Evolutionary conservation across 2,888 invertebrate genomes (phyloP).

Genomic region (Ctena decussata): DNA sequence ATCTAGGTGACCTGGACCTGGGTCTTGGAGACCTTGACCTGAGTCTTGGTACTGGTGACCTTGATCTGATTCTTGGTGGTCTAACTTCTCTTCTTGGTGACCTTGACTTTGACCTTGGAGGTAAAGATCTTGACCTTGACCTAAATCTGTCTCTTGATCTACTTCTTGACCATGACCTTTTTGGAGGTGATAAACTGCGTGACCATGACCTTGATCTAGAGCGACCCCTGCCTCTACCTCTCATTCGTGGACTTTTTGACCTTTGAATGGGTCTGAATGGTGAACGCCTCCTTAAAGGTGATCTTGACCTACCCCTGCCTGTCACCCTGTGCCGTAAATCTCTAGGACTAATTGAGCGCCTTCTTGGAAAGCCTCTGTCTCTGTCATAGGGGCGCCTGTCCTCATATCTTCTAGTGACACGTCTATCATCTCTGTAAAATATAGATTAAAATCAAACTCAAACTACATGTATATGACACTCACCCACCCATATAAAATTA

Average conservation of each 20-base stretch:
- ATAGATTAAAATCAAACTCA: too few relatives aligned
- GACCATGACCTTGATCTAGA: constrained; percentile 70
- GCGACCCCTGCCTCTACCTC: constrained; percentile 62
- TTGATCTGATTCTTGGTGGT: constrained; percentile 56
- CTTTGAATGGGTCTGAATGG: constrained; percentile 56
- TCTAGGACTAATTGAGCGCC: constrained; percentile 61
- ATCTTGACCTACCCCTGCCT: constrained; percentile 64
- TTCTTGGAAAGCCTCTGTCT: constrained; percentile 54
- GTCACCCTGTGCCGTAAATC: constrained; percentile 38
- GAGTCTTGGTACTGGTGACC: constrained; percentile 68
- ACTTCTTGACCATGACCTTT: constrained; percentile 49
- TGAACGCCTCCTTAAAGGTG: constrained; percentile 70
- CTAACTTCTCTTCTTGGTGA: constrained; percentile 60
- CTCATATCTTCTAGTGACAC: constrained; percentile 65
- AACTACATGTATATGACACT: too few relatives aligned
- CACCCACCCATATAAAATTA: too few relatives aligned
- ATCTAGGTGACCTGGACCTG: constrained; percentile 90
- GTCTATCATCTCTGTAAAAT: constrained; percentile 65
- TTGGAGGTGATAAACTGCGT: constrained; percentile 64
- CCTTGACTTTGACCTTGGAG: constrained; percentile 49
- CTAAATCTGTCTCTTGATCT: constrained; percentile 48
- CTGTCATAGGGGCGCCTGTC: constrained; percentile 67
- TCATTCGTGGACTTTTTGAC: constrained; percentile 85
- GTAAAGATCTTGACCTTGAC: constrained; percentile 53
- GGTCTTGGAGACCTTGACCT: constrained; percentile 64